Evolutionary conservation across 2,888 invertebrate genomes (phyloP).

Genomic region (Callyntrura guangdongensis): DNA sequence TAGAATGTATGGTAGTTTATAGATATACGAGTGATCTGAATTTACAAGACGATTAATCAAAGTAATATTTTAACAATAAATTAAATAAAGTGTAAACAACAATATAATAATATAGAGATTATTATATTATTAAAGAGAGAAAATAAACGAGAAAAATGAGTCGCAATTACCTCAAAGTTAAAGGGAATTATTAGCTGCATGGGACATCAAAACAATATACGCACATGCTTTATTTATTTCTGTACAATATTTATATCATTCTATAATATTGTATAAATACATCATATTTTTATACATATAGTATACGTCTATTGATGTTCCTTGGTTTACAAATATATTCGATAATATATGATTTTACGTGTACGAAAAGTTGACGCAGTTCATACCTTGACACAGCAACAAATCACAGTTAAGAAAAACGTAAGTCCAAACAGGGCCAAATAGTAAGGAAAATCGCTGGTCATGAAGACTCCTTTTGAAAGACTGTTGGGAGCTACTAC

Average conservation of each 20-base stretch:
- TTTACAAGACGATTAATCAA: neutral
- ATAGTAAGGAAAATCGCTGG: constrained; percentile 84
- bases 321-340: neutral
- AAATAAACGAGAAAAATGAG: constrained; percentile 59
- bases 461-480: constrained; percentile 83
- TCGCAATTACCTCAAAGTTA: constrained; percentile 64
- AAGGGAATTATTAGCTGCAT: constrained; percentile 64
- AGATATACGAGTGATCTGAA: neutral
- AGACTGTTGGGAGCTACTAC: constrained; percentile 75
- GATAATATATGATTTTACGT: neutral
- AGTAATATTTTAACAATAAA: too few relatives aligned
- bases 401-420: constrained; percentile 84
- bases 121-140: constrained; percentile 45
- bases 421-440: constrained; percentile 84
- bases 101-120: constrained; percentile 9
- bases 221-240: constrained; percentile 55
- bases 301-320: neutral
- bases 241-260: constrained; percentile 52
- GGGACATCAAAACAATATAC: constrained; percentile 55
- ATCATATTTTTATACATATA: neutral
- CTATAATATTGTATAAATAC: neutral
- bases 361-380: neutral
- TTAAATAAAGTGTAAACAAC: too few relatives aligned
- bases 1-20: too few relatives aligned
- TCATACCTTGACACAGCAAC: constrained; percentile 84